These are phyloP conservation scores for Carcinoscorpius rotundicauda DNA, from an alignment of 1,140 invertebrate genomes.

Conservation along the genomic window DNA sequence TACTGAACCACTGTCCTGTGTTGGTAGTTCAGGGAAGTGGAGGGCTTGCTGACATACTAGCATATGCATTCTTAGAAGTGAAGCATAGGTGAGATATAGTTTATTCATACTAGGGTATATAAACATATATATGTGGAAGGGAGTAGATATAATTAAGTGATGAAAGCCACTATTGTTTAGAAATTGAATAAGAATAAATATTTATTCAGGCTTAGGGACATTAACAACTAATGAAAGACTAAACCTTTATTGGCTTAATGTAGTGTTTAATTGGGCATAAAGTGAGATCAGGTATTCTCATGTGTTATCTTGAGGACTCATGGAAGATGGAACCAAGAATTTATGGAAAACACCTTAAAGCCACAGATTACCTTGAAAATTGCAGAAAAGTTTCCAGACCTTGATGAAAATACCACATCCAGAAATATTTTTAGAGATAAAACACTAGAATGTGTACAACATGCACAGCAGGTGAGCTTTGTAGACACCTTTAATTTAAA, in stretches of 20 bases:
- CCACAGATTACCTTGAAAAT: conserved; percentile 34
- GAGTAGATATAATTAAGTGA: too few relatives aligned
- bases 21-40: conserved; percentile 33
- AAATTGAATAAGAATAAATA: too few relatives aligned
- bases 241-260: too few relatives aligned
- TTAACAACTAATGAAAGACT: too few relatives aligned
- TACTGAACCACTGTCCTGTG: conserved; percentile 33
- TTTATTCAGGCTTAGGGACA: too few relatives aligned
- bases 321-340: conserved; percentile 28
- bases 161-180: too few relatives aligned
- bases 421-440: conserved; percentile 29
- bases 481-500: too few relatives aligned
- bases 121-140: too few relatives aligned
- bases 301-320: conserved; percentile 8
- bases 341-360: conserved; percentile 32
- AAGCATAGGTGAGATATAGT: conserved; percentile 26
- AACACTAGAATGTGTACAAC: conserved; percentile 32
- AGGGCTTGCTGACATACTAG: conserved; percentile 31
- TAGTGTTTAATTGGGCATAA: too few relatives aligned
- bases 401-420: conserved; percentile 22
- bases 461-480: conserved; percentile 13
- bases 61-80: conserved; percentile 32
- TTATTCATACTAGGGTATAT: too few relatives aligned
- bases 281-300: too few relatives aligned
- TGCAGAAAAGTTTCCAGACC: conserved; percentile 27